Evolutionary conservation across 2,888 invertebrate genomes (phyloP), one percentile per base, ranked within the genome.

Genomic region (Drosophila formosana): DNA sequence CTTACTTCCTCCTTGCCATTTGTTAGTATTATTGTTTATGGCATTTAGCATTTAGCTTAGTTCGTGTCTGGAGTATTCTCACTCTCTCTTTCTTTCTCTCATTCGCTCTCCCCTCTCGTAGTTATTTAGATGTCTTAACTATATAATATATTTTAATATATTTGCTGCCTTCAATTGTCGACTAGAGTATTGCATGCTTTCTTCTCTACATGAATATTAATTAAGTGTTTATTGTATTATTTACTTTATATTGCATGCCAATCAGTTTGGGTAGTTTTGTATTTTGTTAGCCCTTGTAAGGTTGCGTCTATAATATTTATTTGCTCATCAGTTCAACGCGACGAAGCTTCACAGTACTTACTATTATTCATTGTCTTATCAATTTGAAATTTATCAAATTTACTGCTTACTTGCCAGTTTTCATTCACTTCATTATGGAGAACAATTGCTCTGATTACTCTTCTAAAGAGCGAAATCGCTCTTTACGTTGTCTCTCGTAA

Each of bases 11-110:
- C 13, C 37, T 25, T 46, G 8, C 4, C 45, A 45, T 34, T 30
- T 55, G 60, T n/a, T 52, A 58, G 41, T 46, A 28, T 55, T 32
- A 37, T 49, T 60, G 49, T 69, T 30, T 37, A 50, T 68, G 47
- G 13, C 26, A 18, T 39, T 50, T 18, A 63, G 55, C 47, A 45
- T 30, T 57, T 46, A 53, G 45, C 53, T 55, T 66, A 28, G 37
- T 50, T 62, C 55, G 45, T 45, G 55, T 45, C n/a, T 11, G 43
- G n/a, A 32, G 4, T 37, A 4, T n/a, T n/a, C 43, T 55, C 43
- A 23, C 11, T n/a, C 3, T 53, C 11, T 43, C 41, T 23, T n/a
- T 43, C 4, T 55, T 9, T 56, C 13, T 23, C 34, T 37, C 18
- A 18, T 18, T 18, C 34, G 39, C 13, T 23, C 37, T 34, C 4